Conservation (phyloP, 2,797 vertebrate species). For the Clarias platycephalus region DNA sequence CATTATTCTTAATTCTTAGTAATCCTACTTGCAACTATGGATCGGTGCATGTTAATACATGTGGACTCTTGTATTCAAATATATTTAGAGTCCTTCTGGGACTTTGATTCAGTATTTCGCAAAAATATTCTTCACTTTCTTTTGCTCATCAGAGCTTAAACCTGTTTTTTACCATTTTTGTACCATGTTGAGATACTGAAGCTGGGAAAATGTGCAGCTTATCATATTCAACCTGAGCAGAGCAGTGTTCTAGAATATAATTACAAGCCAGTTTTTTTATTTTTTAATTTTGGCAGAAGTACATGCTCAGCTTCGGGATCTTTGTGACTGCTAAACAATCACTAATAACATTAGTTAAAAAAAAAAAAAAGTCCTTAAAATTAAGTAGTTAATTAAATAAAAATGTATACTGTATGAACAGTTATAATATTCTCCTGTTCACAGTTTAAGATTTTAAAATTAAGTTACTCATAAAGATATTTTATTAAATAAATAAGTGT, state of each 20-base stretch:
- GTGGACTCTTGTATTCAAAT: slow-evolving; percentile 2
- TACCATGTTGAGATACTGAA: neutral
- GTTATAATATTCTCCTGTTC: neutral
- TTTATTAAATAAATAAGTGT: too few species aligned
- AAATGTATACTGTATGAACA: neutral
- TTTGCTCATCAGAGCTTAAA: neutral
- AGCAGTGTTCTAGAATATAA: neutral
- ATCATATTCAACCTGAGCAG: neutral
- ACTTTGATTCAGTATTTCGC: slow-evolving; percentile 6
- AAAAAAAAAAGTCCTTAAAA: neutral
- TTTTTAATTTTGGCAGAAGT: neutral
- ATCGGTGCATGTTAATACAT: slow-evolving; percentile 4
- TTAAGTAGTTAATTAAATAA: too few species aligned
- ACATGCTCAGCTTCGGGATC: neutral
- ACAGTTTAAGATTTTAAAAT: neutral
- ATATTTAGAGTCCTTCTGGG: slow-evolving; percentile 22
- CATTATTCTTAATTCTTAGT: neutral
- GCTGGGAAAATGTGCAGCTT: neutral
- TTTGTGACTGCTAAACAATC: neutral
- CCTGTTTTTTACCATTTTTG: too few species aligned
- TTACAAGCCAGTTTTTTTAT: neutral
- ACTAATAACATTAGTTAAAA: neutral
- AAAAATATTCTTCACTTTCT: neutral
- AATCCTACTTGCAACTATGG: neutral
- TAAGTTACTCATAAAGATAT: neutral